A percentile compares a stretch with the other conserved stretches of the same genome.
Evolutionary conservation across 2,888 invertebrate genomes (phyloP).

Genomic region (Odontomyia ornata): DNA sequence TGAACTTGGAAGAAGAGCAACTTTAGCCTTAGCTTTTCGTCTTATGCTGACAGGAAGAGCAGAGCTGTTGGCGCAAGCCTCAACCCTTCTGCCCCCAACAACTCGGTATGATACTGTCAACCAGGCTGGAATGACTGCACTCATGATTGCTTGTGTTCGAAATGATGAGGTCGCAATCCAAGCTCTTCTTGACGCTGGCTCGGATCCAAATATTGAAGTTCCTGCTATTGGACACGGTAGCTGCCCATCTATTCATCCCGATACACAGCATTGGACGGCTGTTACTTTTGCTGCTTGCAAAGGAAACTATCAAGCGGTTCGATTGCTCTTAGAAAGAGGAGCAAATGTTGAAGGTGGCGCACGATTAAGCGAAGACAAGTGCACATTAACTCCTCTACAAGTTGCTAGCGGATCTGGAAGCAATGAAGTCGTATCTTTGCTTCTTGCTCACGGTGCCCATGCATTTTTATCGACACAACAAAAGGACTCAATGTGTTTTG

Average conservation of each 20-base stretch:
- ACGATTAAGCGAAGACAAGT: slow-evolving; percentile 81
- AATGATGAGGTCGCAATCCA: slow-evolving; percentile 82
- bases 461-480: slow-evolving; percentile 86
- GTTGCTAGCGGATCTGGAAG: slow-evolving; percentile 85
- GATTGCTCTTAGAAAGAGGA: slow-evolving; percentile 79
- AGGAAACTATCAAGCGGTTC: slow-evolving; percentile 69
- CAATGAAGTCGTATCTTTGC: slow-evolving; percentile 79
- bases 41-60: slow-evolving; percentile 81
- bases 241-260: slow-evolving; percentile 69
- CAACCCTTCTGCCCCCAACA: slow-evolving; percentile 76
- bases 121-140: slow-evolving; percentile 79
- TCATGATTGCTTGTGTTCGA: slow-evolving; percentile 83
- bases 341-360: slow-evolving; percentile 89
- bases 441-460: slow-evolving; percentile 86
- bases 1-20: slow-evolving; percentile 72
- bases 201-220: slow-evolving; percentile 84
- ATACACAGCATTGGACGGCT: slow-evolving; percentile 87
- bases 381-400: slow-evolving; percentile 88
- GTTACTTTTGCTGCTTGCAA: slow-evolving; percentile 79
- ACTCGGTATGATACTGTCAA: slow-evolving; percentile 80
- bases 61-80: slow-evolving; percentile 80
- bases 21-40: slow-evolving; percentile 80
- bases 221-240: slow-evolving; percentile 64
- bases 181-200: slow-evolving; percentile 80
- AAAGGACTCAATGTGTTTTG: slow-evolving; percentile 85